Percentiles rank a stretch among this genome's conserved stretches.
These are phyloP conservation scores for Sardinella longiceps DNA, from an alignment of 2,797 vertebrate species.

Conservation along the genomic window DNA sequence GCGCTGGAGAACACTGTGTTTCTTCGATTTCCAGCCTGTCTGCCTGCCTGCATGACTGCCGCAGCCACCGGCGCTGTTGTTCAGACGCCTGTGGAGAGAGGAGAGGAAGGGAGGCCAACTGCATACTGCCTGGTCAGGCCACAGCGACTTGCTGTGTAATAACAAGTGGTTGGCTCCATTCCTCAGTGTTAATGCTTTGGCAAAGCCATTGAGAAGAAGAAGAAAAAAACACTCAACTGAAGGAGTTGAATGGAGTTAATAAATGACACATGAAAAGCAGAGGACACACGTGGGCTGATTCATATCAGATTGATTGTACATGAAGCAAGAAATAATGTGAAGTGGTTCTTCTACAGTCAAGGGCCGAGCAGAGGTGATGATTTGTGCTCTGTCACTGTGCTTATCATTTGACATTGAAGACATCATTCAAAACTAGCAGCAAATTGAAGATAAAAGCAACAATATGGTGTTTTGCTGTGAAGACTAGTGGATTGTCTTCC, in stretches of 20 bases:
- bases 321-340: not conserved
- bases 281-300: not conserved
- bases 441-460: not conserved
- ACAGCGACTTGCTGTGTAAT: not conserved
- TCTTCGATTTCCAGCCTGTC: constrained; percentile 7
- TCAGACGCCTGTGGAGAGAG: not conserved
- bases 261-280: not conserved
- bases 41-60: not conserved
- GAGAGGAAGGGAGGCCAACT: not conserved
- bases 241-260: not conserved
- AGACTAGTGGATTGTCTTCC: too few relatives aligned
- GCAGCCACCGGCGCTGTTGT: not conserved
- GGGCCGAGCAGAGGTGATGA: not conserved
- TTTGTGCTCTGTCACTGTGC: not conserved
- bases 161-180: not conserved
- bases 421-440: not conserved
- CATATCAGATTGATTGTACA: not conserved
- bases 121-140: not conserved
- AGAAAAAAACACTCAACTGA: not conserved
- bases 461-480: too few relatives aligned
- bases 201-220: not conserved
- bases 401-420: not conserved
- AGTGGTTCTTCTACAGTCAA: not conserved
- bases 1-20: not conserved
- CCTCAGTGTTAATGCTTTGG: not conserved